Conservation (phyloP, 2,888 invertebrate genomes). For the Octodonta nipae region DNA sequence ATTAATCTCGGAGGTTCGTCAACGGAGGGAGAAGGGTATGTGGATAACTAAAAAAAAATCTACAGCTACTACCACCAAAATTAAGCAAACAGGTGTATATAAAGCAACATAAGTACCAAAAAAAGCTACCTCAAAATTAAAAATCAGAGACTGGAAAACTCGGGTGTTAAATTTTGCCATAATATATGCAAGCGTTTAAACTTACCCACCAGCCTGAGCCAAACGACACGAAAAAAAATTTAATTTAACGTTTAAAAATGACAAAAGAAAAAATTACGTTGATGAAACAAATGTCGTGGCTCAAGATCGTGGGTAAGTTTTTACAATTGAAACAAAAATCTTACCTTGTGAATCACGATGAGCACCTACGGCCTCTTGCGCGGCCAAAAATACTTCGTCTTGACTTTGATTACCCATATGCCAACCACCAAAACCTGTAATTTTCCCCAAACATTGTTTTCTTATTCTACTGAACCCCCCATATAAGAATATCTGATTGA, state of each 20-base stretch:
- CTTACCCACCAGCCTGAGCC: conserved; percentile 17
- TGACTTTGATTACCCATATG: conserved; percentile 69
- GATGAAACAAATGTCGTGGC: conserved; percentile 6
- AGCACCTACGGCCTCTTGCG: conserved; percentile 62
- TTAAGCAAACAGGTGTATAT: conserved; percentile 22
- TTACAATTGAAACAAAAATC: conserved; percentile 39
- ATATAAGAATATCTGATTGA: no score
- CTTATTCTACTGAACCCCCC: no score
- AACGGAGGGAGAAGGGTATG: conserved; percentile 23
- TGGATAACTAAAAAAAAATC: conserved; percentile 13
- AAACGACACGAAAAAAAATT: conserved; percentile 21
- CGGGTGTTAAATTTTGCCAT: conserved; percentile 34
- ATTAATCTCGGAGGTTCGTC: conserved; percentile 6
- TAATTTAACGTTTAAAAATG: neutral
- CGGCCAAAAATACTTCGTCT: conserved; percentile 74
- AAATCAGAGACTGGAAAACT: conserved; percentile 36
- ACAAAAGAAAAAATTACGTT: neutral
- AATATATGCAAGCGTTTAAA: conserved; percentile 25
- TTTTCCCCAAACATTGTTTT: no score
- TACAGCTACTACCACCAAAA: conserved; percentile 19
- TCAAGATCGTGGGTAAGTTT: conserved; percentile 20
- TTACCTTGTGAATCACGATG: conserved; percentile 88
- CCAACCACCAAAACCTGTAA: conserved; percentile 68
- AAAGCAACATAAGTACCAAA: conserved; percentile 23
- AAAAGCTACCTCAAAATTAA: conserved; percentile 24